Percentiles rank a stretch among this genome's conserved stretches.
These are phyloP conservation scores for Punctoribates punctum DNA, from an alignment of 2,888 invertebrate species.

Conservation along the genomic window DNA sequence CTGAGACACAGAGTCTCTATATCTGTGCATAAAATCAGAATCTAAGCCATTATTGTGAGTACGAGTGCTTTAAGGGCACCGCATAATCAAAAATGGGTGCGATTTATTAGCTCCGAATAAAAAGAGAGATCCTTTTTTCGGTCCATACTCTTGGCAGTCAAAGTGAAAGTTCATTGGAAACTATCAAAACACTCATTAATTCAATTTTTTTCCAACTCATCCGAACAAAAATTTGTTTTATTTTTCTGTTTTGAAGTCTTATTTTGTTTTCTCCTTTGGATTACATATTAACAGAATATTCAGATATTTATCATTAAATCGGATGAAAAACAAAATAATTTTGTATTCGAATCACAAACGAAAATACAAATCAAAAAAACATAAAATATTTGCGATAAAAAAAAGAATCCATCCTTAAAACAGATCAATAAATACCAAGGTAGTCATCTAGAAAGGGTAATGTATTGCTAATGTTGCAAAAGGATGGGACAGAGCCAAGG, in stretches of 20 bases:
- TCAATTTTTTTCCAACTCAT: too few species aligned
- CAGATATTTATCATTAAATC: not conserved
- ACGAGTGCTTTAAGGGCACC: not conserved
- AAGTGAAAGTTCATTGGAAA: too few species aligned
- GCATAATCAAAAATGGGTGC: conserved; percentile 8
- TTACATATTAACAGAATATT: not conserved
- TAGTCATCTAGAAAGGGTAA: too few species aligned
- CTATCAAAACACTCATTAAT: too few species aligned
- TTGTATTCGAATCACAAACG: not conserved
- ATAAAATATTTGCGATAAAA: not conserved
- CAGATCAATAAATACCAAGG: too few species aligned
- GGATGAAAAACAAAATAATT: not conserved
- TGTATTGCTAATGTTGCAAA: too few species aligned
- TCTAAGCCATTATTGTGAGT: not conserved
- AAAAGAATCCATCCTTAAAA: too few species aligned
- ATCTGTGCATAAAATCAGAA: not conserved
- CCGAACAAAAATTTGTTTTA: not conserved
- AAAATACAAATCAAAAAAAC: not conserved
- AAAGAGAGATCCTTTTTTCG: not conserved
- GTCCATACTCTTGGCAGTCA: not conserved
- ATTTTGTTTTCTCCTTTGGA: not conserved
- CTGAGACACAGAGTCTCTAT: not conserved
- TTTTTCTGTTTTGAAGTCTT: not conserved
- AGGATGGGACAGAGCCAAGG: too few species aligned
- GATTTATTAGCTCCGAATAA: conserved; percentile 10